phyloP scores from a whole-genome alignment of 2,113 vertebrate species.

The Aegotheles bennettii region DNA sequence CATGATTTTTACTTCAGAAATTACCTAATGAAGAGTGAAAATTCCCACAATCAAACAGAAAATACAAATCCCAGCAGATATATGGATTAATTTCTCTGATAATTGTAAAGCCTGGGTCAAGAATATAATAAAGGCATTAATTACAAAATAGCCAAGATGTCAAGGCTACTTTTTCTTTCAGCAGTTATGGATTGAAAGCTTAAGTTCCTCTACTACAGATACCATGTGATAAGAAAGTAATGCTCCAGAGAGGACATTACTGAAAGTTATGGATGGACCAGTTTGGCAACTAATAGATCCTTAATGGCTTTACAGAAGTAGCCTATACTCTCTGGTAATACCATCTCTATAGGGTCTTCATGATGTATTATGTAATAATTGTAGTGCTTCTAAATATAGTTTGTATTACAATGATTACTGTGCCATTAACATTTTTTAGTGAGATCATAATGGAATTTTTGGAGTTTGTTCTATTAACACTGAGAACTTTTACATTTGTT shows the following conservation, averaged over 20 bases:
- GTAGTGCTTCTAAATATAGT: not conserved
- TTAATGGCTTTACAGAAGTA: conserved; percentile 52
- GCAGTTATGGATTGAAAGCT: not conserved
- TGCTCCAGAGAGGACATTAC: conserved; percentile 32
- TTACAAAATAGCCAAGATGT: not conserved
- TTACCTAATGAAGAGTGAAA: not conserved
- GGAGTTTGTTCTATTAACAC: not conserved
- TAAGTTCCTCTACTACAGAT: not conserved
- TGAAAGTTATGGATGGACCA: conserved; percentile 51
- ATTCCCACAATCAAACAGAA: not conserved
- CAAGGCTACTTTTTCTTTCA: not conserved
- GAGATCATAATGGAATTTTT: not conserved
- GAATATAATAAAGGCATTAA: conserved; percentile 1
- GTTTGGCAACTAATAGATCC: conserved; percentile 56
- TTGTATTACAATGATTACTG: not conserved
- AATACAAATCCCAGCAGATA: not conserved
- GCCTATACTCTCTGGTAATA: conserved; percentile 42
- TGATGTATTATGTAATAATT: conserved; percentile 53
- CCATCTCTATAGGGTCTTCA: conserved; percentile 22
- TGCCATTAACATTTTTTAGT: not conserved
- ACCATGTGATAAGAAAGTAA: not conserved
- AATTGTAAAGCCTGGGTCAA: not conserved
- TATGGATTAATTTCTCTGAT: not conserved
- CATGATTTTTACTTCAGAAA: not conserved
- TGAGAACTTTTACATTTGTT: not conserved